These are phyloP conservation scores for Brachyalestes nurse DNA, from an alignment of 2,797 vertebrate species.

Conservation along the genomic window DNA sequence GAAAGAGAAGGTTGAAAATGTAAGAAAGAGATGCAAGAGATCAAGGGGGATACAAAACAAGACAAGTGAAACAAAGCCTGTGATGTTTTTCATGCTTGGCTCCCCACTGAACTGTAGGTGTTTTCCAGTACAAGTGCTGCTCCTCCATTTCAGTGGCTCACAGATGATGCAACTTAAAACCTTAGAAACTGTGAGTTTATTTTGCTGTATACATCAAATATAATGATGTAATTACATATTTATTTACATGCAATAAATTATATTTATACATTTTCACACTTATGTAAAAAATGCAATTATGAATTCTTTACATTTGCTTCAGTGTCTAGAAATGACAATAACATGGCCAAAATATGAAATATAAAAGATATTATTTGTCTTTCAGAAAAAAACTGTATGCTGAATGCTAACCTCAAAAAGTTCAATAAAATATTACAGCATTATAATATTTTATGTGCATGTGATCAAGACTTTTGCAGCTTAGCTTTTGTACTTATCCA, in stretches of 20 bases:
- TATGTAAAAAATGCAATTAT: no score
- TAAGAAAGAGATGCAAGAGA: conserved; percentile 48
- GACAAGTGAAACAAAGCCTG: conserved; percentile 16
- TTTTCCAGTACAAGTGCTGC: conserved; percentile 4
- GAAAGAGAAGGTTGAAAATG: conserved; percentile 19
- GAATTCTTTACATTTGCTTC: neutral
- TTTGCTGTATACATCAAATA: neutral
- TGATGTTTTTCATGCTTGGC: neutral
- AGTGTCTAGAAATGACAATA: neutral
- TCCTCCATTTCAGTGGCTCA: conserved; percentile 6
- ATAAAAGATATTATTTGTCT: neutral
- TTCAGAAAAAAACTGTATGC: no score
- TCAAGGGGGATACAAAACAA: conserved; percentile 36
- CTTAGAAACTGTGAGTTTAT: neutral
- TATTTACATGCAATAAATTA: no score
- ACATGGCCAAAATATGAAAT: neutral
- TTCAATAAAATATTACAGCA: no score
- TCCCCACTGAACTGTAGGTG: neutral
- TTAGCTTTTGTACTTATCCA: no score
- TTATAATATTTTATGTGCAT: no score
- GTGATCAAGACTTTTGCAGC: no score
- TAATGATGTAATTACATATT: neutral
- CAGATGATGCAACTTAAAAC: neutral
- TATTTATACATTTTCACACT: no score
- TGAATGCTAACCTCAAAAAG: no score